These are phyloP conservation scores for Alectoris magna DNA, from an alignment of 2,797 vertebrate genomes.

Conservation along the genomic window DNA sequence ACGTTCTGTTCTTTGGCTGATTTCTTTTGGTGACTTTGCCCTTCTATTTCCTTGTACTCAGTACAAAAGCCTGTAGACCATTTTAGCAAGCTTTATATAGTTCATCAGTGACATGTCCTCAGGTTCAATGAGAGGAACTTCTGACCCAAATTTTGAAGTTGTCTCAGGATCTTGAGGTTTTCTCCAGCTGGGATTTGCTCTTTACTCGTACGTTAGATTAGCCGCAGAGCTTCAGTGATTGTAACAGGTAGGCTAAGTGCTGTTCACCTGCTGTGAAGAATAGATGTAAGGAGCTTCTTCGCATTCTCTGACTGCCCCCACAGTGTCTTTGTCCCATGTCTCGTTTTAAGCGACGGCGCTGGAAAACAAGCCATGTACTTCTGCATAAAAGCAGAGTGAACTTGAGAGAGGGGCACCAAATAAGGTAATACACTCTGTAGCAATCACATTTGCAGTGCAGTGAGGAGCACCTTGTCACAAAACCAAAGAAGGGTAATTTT, in stretches of 20 bases:
- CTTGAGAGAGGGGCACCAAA: background rate
- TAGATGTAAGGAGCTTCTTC: rapidly evolving
- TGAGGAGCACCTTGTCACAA: background rate
- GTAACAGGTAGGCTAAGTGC: rapidly evolving
- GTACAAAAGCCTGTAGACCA: background rate
- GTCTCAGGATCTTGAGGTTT: background rate
- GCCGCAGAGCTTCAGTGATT: rapidly evolving
- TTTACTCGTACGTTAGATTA: background rate
- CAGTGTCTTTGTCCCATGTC: rapidly evolving
- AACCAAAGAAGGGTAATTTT: background rate
- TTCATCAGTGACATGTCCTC: background rate
- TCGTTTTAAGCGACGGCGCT: background rate
- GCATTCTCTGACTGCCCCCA: background rate
- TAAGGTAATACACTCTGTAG: background rate
- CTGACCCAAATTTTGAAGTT: background rate
- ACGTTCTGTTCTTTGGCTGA: rapidly evolving
- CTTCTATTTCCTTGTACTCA: rapidly evolving
- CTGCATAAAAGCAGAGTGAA: background rate
- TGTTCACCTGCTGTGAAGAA: background rate
- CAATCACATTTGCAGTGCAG: rapidly evolving
- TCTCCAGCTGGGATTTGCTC: background rate
- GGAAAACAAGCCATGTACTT: background rate
- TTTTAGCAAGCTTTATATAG: background rate
- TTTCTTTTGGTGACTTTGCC: background rate
- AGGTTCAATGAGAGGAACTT: background rate